Conservation (phyloP, 2,113 vertebrate genomes). For the Lophura nycthemera region DNA sequence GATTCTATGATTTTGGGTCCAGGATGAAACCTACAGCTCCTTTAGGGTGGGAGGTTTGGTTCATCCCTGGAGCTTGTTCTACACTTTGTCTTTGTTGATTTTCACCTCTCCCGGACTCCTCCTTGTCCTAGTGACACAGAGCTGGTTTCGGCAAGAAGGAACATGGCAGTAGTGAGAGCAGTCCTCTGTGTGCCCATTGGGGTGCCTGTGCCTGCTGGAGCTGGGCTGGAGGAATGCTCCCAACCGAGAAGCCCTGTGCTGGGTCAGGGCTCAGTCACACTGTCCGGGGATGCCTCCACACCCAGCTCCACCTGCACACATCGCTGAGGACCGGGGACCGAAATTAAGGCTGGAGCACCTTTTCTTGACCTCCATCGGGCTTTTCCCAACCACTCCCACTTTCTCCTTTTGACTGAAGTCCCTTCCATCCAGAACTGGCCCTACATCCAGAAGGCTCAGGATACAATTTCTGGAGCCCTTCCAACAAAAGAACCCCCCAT, state of each 20-base stretch:
- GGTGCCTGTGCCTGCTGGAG: not conserved
- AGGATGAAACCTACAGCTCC: not conserved
- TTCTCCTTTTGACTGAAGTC: not conserved
- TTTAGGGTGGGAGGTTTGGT: not conserved
- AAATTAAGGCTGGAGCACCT: not conserved
- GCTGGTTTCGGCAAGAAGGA: not conserved
- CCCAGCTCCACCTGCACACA: not conserved
- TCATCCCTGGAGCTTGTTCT: not conserved
- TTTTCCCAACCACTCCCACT: not conserved
- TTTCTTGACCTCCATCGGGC: not conserved
- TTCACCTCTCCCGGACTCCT: not conserved
- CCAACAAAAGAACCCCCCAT: not conserved
- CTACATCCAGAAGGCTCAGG: not conserved
- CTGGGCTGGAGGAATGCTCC: not conserved
- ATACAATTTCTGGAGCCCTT: not conserved
- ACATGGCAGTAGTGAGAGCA: not conserved
- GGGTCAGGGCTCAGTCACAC: not conserved
- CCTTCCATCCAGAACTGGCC: not conserved
- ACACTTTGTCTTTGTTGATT: not conserved
- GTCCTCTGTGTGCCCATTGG: not conserved
- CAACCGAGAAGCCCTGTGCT: no score
- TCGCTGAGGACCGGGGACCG: not conserved
- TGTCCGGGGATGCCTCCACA: not conserved
- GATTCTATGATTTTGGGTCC: not conserved
- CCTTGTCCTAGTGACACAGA: not conserved